Base-by-base conservation (phyloP, 2,113 vertebrate genomes). In the Bostrychus sinensis region DNA sequence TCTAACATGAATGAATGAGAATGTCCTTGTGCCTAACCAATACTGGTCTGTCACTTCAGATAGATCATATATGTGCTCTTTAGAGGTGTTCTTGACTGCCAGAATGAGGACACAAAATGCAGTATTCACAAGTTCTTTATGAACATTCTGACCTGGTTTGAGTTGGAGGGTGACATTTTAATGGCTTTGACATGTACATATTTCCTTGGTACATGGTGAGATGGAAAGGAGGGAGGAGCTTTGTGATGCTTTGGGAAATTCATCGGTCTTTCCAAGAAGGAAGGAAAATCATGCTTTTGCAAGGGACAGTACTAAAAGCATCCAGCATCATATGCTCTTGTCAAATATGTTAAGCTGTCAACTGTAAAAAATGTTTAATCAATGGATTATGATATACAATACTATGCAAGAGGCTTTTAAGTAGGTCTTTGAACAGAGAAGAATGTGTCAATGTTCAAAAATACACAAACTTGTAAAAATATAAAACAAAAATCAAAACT, bases 101-200 rank as follows among this genome's bases (percentile, higher is more conserved):
- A 73, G 75, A 85, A 84, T 80, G 72, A 77, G 73, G 70, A 50
- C 62, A 73, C 63, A 56, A 70, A 78, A 84, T 66, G 50, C 59
- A 75, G 56, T 55, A 60, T 81, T 62, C 66, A 77, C 56, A 59
- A 63, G 26, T 51, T 82, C 63, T 64, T 46, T 38, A 45, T 43
- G 63, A 80, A 79, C 16, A 70, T 25, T 76, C 62, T 82, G 75
- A 75, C 77, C 70, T 83, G 79, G 56, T 81, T 86, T 66, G 42
- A 66, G 68, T 45, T 60, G 51, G 25, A 70, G 64, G 59, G 60
- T 81, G 86, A 89, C 86, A 83, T 58, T 83, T 82, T 89, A 85
- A 88, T 86, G 83, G 73, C 66, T 89, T 87, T 84, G 77, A 91
- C 77, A 74, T 82, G 77, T 80, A 70, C 54, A 62, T 38, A 60